Percentiles rank a stretch among this genome's conserved stretches.
Evolutionary conservation across 2,113 vertebrate genomes (phyloP).

Genomic region (Lamprologus ornatipinnis): DNA sequence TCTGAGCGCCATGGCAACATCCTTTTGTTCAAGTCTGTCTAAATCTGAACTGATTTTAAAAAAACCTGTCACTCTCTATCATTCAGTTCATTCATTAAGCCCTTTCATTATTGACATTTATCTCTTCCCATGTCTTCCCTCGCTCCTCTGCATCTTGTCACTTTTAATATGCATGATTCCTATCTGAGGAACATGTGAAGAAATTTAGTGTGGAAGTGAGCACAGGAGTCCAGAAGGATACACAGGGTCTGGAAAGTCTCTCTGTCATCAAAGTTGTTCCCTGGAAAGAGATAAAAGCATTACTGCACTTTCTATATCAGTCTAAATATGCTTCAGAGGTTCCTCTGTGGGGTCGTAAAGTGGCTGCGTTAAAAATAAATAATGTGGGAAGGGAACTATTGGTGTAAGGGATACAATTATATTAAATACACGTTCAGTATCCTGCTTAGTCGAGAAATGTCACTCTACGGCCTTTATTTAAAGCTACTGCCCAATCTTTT

Average conservation of each 20-base stretch:
- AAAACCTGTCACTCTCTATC: background rate
- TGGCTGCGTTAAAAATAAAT: background rate
- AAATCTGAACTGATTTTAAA: background rate
- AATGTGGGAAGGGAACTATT: background rate
- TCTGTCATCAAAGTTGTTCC: slow-evolving; percentile 63
- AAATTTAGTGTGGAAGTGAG: slow-evolving; percentile 83
- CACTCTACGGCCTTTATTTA: background rate
- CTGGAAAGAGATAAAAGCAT: slow-evolving; percentile 21
- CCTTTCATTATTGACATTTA: background rate
- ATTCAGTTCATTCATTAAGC: background rate
- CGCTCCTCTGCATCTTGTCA: background rate
- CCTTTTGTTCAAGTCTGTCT: background rate
- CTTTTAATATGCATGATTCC: background rate
- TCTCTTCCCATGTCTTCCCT: background rate
- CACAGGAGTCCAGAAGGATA: slow-evolving; percentile 78
- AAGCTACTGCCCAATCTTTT: background rate
- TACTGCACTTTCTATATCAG: background rate
- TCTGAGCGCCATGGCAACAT: background rate
- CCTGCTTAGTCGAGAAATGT: background rate
- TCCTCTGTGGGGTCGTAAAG: background rate
- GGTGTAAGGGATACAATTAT: background rate
- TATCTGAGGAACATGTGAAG: slow-evolving; percentile 63
- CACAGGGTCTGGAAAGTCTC: slow-evolving; percentile 73
- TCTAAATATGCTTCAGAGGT: background rate
- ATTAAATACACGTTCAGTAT: background rate